Base-by-base conservation (phyloP, 2,113 vertebrate species). In the Octodon degus region DNA sequence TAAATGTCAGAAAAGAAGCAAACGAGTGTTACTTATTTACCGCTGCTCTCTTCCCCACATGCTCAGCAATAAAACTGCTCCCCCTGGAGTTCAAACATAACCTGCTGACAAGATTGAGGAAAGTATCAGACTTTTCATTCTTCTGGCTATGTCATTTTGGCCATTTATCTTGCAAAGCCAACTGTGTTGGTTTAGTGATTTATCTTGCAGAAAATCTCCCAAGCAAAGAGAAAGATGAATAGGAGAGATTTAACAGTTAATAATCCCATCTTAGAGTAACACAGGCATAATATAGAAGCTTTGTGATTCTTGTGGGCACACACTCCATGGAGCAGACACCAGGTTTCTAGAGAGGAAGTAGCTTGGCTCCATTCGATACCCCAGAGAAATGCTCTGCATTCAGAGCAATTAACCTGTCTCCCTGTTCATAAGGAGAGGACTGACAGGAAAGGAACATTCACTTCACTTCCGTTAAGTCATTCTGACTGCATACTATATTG, bases 1-100 rank as follows among this genome's bases (percentile, higher is more conserved):
- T 86, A 95, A 87, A 90, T 79, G 85, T 55, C 93, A 95, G 70
- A 68, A 72, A 77, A 77, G 93, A 93, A 77, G n/a, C 34, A 82
- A n/a, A n/a, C 53, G 2, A 70, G 50, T 43, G 1, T 85, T 40
- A 40, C 40, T 70, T 83, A 70, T 58, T 86, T 91, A n/a, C 20
- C 72, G 16, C 20, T 82, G 19, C 25, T 79, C 68, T 84, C 22
- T 24, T 16, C 17, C 53, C 17, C n/a, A 24, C 55, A 50, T 0
- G 7, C 7, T 65, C n/a, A 30, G 25, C 22, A n/a, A 89, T 81
- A 93, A 74, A 58, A 74, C n/a, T 70, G 63, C 24, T 91, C 50
- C 67, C 65, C 6, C 34, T 13, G 86, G 37, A 67, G 43, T 81
- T 95, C 86, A 79, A 80, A 60, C 74, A 92, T 60, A 63, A 86